Evolutionary conservation across 2,797 vertebrate genomes (phyloP), one percentile per base, ranked within the genome.

Genomic region (Cynodonichthys magdalenae): DNA sequence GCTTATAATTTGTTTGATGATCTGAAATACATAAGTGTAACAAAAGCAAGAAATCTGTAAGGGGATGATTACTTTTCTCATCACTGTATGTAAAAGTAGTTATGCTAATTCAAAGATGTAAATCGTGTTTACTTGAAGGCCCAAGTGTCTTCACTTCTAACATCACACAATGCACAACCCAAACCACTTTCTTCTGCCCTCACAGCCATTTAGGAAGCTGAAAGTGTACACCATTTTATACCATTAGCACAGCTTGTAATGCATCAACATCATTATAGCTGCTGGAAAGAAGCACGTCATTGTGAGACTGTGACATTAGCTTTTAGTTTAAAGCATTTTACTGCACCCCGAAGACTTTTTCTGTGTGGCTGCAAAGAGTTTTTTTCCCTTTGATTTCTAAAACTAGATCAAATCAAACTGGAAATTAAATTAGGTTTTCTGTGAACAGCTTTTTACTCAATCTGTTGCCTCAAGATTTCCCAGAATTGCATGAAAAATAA

Each of bases 181-280:
- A 47, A 42, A 12, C 48, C 48, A 46, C 31, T 29, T 59, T 34
- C 56, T 41, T 28, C 50, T 36, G 49, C 27, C 34, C 45, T 68
- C 51, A 48, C 24, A 48, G 20, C 51, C 57, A 60, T 42, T 59
- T 67, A 42, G 41, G 34, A 50, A 45, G 6, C 45, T 42, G 18
- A 42, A 61, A 68, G 36, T 60, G 50, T 20, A 27, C 28, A 18
- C 39, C 50, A 49, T 51, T 17, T 47, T 14, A 48, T 18, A 36
- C 52, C 45, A 49, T 54, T 53, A 54, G 57, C 15, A 11, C 57
- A 24, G 34, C 57, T 60, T 54, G 36, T 42, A 28, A 48, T 63
- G 52, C 52, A 54, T 54, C 61, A 64, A 36, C 50, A 54, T 68
- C 19, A 29, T 47, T 51, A 36, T 5, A 14, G 53, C 47, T 57